Percentiles rank a stretch among this genome's conserved stretches.
Conservation (phyloP, 2,888 invertebrate species). For the Drosophila nr. perissopoda region DNA sequence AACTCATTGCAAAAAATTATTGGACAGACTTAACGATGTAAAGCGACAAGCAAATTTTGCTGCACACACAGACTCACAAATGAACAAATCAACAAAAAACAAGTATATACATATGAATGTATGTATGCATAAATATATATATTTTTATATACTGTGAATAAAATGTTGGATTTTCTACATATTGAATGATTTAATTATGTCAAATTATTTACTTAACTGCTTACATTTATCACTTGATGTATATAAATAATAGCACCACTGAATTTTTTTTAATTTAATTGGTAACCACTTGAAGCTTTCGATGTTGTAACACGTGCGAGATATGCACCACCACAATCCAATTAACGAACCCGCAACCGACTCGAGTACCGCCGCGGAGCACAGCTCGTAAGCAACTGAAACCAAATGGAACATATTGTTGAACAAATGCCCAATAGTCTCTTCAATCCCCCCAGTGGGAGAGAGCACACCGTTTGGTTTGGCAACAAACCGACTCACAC, state of each 20-base stretch:
- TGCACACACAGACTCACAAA: neutral
- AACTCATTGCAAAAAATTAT: conserved; percentile 1
- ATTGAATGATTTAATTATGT: neutral
- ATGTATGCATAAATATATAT: neutral
- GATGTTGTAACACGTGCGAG: conserved; percentile 54
- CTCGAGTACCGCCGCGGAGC: conserved; percentile 28
- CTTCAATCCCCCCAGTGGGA: neutral
- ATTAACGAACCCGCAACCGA: conserved; percentile 5
- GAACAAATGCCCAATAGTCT: conserved; percentile 1
- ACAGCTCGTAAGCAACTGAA: conserved; percentile 48
- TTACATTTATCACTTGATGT: conserved; percentile 18
- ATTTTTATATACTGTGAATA: neutral
- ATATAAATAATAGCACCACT: conserved; percentile 1
- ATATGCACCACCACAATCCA: conserved; percentile 20
- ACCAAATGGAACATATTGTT: conserved; percentile 33
- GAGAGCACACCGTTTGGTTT: conserved; percentile 24
- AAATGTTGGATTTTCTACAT: neutral
- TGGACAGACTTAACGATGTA: conserved; percentile 32
- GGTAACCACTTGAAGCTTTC: conserved; percentile 60
- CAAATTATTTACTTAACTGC: conserved; percentile 5
- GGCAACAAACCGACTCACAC: conserved; percentile 10
- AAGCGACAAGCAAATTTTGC: conserved; percentile 8
- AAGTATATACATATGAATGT: conserved; percentile 1
- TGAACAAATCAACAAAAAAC: neutral
- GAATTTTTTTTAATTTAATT: neutral